Percentiles rank a stretch among this genome's conserved stretches.
Evolutionary conservation across 2,888 invertebrate genomes (phyloP).

Genomic region (Caenorhabditis becei): DNA sequence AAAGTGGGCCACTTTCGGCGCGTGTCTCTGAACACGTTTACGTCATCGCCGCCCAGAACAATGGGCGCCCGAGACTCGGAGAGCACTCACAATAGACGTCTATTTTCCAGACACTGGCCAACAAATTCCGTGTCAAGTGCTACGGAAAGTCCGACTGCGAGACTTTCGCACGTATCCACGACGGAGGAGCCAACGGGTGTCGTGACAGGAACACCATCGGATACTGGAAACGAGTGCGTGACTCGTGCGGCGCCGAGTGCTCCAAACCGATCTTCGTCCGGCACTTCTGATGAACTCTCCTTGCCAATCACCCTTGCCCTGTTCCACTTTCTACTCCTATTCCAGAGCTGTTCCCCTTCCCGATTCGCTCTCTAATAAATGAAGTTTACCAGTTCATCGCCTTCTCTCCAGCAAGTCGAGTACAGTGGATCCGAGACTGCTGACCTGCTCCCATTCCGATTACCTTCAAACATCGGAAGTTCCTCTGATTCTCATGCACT

Average conservation of each 20-base stretch:
- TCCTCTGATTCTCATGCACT: not conserved
- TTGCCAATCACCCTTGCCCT: constrained; percentile 1
- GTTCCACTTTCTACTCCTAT: constrained; percentile 1
- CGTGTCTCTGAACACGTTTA: constrained; percentile 20
- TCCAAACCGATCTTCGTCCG: constrained; percentile 62
- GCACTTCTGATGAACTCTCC: constrained; percentile 49
- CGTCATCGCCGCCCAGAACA: constrained; percentile 33
- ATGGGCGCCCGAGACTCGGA: constrained; percentile 27
- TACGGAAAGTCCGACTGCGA: constrained; percentile 81
- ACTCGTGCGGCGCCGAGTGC: constrained; percentile 67
- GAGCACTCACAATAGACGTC: constrained; percentile 12
- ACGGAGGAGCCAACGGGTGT: constrained; percentile 81
- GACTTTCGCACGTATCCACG: constrained; percentile 79
- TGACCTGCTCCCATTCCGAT: constrained; percentile 97
- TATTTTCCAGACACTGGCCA: constrained; percentile 68
- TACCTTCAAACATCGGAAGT: constrained; percentile 51
- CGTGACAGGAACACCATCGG: constrained; percentile 67
- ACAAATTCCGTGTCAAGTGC: constrained; percentile 79
- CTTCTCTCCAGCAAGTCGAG: constrained; percentile 95
- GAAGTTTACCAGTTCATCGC: constrained; percentile 91
- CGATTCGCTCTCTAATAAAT: constrained; percentile 43
- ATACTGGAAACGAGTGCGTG: constrained; percentile 69
- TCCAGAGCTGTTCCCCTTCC: not conserved
- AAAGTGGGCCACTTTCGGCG: constrained; percentile 10
- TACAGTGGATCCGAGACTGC: constrained; percentile 98